Evolutionary conservation across 2,113 vertebrate species (phyloP).

Genomic region (Xenopus laevis): DNA sequence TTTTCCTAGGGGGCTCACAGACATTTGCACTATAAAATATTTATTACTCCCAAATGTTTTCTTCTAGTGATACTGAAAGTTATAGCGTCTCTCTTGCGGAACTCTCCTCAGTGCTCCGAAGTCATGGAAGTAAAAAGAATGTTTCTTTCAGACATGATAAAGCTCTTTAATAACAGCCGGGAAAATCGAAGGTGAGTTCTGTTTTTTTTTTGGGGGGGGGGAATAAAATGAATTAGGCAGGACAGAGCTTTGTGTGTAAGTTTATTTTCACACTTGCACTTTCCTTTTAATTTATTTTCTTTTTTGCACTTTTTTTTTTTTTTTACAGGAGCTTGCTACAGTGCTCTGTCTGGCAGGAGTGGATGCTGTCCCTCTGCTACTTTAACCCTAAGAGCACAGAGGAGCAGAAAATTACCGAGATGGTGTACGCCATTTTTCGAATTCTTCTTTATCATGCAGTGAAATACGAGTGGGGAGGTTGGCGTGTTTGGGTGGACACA

Average conservation of each 20-base stretch:
- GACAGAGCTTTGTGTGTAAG: background rate
- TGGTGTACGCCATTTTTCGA: constrained; percentile 96
- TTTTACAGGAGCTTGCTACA: constrained; percentile 89
- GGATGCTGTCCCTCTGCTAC: constrained; percentile 97
- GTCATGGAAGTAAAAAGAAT: constrained; percentile 86
- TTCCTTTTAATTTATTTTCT: no score
- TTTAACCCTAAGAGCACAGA: constrained; percentile 85
- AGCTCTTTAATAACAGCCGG: constrained; percentile 96
- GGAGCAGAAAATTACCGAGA: constrained; percentile 97
- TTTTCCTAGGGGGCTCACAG: no score
- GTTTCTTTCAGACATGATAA: constrained; percentile 98
- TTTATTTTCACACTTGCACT: no score
- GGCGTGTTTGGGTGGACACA: constrained; percentile 98
- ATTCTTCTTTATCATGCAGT: constrained; percentile 96
- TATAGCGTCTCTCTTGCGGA: constrained; percentile 85
- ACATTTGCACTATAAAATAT: no score
- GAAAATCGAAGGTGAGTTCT: constrained; percentile 92
- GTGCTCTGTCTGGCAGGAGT: constrained; percentile 98
- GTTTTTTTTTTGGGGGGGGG: no score
- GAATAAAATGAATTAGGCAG: background rate
- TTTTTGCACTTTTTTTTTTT: background rate
- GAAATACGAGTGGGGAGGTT: constrained; percentile 98
- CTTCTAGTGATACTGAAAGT: constrained; percentile 91
- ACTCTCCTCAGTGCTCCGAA: constrained; percentile 76
- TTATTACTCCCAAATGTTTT: constrained; percentile 7